Evolutionary conservation across 2,797 vertebrate species (phyloP).

Genomic region (Microctenopoma lineatum): DNA sequence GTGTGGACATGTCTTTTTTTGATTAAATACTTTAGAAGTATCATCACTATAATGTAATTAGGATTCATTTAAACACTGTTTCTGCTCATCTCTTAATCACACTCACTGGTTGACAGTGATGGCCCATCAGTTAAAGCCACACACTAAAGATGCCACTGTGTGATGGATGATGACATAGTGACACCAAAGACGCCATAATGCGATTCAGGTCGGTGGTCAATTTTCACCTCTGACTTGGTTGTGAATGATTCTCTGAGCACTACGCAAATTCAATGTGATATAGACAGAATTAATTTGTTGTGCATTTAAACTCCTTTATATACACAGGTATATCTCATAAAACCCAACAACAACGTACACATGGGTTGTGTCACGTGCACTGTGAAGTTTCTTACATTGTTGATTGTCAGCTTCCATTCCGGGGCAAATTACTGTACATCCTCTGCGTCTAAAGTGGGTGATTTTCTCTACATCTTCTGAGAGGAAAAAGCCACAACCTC

Average conservation of each 20-base stretch:
- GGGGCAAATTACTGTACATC: not conserved
- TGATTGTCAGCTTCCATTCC: not conserved
- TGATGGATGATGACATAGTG: slow-evolving; percentile 40
- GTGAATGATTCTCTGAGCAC: slow-evolving; percentile 21
- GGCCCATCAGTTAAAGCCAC: slow-evolving; percentile 50
- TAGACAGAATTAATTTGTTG: not conserved
- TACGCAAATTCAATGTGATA: not conserved
- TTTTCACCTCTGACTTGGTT: slow-evolving; percentile 45
- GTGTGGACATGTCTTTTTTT: slow-evolving; percentile 25
- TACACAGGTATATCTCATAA: not conserved
- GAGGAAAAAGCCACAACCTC: slow-evolving; percentile 6
- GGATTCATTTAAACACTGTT: slow-evolving; percentile 61
- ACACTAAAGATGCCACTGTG: slow-evolving; percentile 20
- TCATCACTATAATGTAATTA: slow-evolving; percentile 61
- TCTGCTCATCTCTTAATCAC: slow-evolving; percentile 57
- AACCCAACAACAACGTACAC: not conserved
- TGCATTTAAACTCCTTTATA: not conserved
- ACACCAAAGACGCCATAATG: slow-evolving; percentile 20
- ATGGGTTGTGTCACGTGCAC: not conserved
- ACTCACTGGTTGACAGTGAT: slow-evolving; percentile 30
- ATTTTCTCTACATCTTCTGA: not conserved
- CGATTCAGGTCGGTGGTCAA: slow-evolving; percentile 18
- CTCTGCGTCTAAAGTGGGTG: not conserved
- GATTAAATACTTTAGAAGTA: slow-evolving; percentile 64
- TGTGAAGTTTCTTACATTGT: not conserved